Evolutionary conservation across 2,797 vertebrate genomes (phyloP).

Genomic region (Hypotaenidia philippensis): DNA sequence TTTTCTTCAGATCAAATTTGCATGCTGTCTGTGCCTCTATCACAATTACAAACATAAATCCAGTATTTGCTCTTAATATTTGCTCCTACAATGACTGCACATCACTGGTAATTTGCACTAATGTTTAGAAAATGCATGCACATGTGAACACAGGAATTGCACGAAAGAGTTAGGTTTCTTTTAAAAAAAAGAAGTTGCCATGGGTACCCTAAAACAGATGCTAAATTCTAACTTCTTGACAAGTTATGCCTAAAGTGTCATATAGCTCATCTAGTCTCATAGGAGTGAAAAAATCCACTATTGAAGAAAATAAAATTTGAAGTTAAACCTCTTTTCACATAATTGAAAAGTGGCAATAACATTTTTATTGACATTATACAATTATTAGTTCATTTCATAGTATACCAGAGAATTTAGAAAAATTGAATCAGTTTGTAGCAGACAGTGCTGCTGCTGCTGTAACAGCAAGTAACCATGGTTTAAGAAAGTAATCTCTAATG

Average conservation of each 20-base stretch:
- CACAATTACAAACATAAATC: neutral
- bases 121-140: neutral
- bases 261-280: neutral
- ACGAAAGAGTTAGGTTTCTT: neutral
- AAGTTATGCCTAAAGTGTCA: neutral
- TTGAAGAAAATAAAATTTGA: neutral
- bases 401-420: neutral
- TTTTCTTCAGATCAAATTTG: neutral
- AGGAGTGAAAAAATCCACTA: neutral
- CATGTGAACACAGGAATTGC: neutral
- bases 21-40: neutral
- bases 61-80: neutral
- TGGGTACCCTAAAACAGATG: neutral
- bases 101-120: neutral
- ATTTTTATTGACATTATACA: neutral
- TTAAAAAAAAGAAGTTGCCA: neutral
- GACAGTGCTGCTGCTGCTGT: neutral
- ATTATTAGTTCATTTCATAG: neutral
- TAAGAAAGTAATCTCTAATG: neutral
- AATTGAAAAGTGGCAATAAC: neutral
- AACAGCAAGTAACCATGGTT: neutral
- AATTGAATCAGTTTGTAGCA: neutral
- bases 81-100: neutral
- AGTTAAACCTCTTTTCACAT: neutral
- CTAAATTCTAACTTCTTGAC: neutral